phyloP scores from a whole-genome alignment of 2,113 vertebrate genomes.

The Microtus ochrogaster region DNA sequence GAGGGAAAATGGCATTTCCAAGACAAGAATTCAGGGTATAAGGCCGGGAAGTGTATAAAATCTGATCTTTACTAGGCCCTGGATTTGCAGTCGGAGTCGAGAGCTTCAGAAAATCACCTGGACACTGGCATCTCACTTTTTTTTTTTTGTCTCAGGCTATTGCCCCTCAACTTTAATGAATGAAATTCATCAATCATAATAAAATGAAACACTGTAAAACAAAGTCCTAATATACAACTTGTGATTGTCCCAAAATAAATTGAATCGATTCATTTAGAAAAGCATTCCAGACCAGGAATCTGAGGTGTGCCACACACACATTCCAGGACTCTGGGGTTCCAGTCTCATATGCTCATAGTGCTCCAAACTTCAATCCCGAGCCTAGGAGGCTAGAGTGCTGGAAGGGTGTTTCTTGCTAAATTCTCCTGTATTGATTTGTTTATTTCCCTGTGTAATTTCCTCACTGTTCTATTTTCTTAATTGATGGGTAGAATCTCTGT shows the following conservation, averaged over 20 bases:
- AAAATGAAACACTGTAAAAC: background rate
- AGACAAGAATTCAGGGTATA: background rate
- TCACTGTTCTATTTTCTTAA: background rate
- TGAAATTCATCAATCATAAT: background rate
- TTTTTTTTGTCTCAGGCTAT: background rate
- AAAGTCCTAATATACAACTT: background rate
- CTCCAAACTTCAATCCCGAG: background rate
- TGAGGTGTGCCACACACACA: background rate
- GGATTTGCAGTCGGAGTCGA: background rate
- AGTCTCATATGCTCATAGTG: background rate
- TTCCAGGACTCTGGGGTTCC: background rate
- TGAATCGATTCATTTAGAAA: background rate
- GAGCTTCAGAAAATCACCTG: background rate
- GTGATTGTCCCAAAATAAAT: background rate
- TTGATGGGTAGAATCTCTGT: background rate
- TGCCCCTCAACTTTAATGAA: background rate
- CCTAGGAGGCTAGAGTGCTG: background rate
- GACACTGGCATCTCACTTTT: background rate
- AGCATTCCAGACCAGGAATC: background rate
- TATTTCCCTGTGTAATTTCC: background rate
- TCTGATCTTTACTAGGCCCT: background rate
- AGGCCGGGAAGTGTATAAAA: background rate
- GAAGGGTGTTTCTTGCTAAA: background rate
- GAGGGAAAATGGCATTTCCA: background rate
- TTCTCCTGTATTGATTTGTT: background rate